Evolutionary conservation across 2,888 invertebrate species (phyloP).

Genomic region (Caenorhabditis sp.): DNA sequence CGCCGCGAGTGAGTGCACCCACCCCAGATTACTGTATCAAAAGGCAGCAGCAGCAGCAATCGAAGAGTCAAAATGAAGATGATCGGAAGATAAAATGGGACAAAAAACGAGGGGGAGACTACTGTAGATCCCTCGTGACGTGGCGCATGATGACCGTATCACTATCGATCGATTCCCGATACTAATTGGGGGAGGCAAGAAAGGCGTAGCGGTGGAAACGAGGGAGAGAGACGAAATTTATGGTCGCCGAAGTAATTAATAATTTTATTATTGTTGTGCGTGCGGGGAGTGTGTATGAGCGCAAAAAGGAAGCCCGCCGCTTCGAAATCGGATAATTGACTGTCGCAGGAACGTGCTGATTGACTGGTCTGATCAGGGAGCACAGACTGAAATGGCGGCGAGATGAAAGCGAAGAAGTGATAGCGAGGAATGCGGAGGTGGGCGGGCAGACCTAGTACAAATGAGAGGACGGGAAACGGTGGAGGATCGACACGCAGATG

Average conservation of each 20-base stretch:
- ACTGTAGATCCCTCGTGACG: constrained; percentile 1
- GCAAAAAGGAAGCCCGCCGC: background rate
- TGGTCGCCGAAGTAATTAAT: constrained; percentile 38
- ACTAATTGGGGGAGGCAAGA: constrained; percentile 34
- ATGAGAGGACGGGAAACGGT: background rate
- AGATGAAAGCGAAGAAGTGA: constrained; percentile 27
- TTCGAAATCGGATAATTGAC: background rate
- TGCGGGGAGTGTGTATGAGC: background rate
- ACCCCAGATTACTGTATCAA: constrained; percentile 33
- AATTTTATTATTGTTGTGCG: constrained; percentile 43
- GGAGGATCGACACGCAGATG: background rate
- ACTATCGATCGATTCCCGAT: constrained; percentile 2
- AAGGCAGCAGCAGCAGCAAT: background rate
- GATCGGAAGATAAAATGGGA: constrained; percentile 22
- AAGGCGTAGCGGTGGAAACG: background rate
- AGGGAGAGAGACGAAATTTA: constrained; percentile 33
- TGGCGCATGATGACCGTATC: background rate
- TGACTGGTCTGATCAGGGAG: background rate
- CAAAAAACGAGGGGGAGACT: background rate
- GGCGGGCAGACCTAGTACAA: constrained; percentile 1
- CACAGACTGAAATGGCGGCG: constrained; percentile 11
- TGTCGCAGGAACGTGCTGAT: too few species aligned
- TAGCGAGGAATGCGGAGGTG: constrained; percentile 43
- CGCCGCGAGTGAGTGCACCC: constrained; percentile 21
- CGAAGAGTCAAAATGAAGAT: background rate